Conservation (phyloP, 2,888 invertebrate genomes). For the Neuroscelio doddi region DNA sequence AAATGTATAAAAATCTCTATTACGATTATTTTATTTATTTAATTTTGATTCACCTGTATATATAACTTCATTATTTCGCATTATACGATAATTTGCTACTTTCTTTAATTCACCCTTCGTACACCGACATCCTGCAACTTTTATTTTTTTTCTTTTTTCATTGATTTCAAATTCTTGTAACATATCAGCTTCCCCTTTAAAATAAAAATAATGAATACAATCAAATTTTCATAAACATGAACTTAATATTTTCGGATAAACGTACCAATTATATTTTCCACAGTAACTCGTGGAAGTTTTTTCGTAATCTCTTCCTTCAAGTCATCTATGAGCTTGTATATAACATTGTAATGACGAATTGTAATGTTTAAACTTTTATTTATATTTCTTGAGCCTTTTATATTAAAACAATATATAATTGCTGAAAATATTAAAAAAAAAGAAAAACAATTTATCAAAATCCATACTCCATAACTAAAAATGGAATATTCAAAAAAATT, state of each 20-base stretch:
- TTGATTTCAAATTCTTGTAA: slow-evolving; percentile 87
- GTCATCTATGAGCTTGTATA: slow-evolving; percentile 94
- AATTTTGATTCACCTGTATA: slow-evolving; percentile 78
- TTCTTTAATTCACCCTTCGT: slow-evolving; percentile 83
- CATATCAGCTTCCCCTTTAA: slow-evolving; percentile 87
- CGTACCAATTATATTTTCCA: slow-evolving; percentile 85
- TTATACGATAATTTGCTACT: slow-evolving; percentile 78
- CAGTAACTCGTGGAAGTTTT: slow-evolving; percentile 80
- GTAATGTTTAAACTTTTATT: slow-evolving; percentile 74
- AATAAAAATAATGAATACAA: slow-evolving; percentile 6
- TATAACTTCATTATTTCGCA: slow-evolving; percentile 79
- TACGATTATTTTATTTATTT: slow-evolving; percentile 3
- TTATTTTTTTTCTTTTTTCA: slow-evolving; percentile 84
- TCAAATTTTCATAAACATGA: neutral
- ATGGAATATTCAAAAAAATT: neutral
- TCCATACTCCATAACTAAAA: too few species aligned
- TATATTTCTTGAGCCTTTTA: slow-evolving; percentile 74
- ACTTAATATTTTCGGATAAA: too few species aligned
- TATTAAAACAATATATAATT: slow-evolving; percentile 92
- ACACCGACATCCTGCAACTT: slow-evolving; percentile 93
- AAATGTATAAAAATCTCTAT: too few species aligned
- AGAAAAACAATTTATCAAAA: too few species aligned
- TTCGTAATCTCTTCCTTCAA: slow-evolving; percentile 84
- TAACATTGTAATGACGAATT: slow-evolving; percentile 87
- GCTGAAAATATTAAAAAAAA: slow-evolving; percentile 71